A percentile compares a stretch with the other conserved stretches of the same genome.
phyloP scores from a whole-genome alignment of 2,113 vertebrate species.

The Heteronetta atricapilla region DNA sequence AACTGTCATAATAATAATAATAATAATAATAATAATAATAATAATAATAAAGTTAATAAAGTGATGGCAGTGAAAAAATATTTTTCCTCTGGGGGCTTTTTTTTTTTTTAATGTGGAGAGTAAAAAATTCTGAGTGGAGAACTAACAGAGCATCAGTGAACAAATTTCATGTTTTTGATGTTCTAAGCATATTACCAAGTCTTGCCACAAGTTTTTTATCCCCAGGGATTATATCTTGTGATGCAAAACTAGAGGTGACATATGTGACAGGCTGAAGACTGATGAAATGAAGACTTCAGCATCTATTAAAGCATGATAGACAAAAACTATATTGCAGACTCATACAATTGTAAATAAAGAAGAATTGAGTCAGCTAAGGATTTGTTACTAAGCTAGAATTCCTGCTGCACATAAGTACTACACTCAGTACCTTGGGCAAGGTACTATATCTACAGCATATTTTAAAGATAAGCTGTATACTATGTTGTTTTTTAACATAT shows the following conservation, averaged over 20 bases:
- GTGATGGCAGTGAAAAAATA: neutral
- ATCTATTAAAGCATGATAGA: neutral
- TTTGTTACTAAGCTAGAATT: neutral
- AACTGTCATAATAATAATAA: neutral
- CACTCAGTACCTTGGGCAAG: neutral
- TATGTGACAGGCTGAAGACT: neutral
- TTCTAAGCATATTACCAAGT: neutral
- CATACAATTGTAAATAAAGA: neutral
- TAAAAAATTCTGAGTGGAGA: neutral
- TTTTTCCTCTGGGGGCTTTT: neutral
- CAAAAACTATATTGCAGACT: neutral
- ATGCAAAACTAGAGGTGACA: neutral
- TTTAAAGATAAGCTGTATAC: neutral
- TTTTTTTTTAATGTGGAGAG: neutral
- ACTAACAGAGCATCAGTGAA: neutral
- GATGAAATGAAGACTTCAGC: neutral
- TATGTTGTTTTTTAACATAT: neutral
- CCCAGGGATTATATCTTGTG: neutral
- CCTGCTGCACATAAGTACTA: neutral
- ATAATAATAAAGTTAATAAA: neutral
- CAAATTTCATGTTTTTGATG: neutral
- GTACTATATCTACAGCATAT: neutral
- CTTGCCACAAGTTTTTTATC: neutral
- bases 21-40: too few species aligned
- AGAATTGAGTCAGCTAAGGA: neutral